Evolutionary conservation across 2,113 vertebrate genomes (phyloP).

Genomic region (Nothobranchius kuhntae): DNA sequence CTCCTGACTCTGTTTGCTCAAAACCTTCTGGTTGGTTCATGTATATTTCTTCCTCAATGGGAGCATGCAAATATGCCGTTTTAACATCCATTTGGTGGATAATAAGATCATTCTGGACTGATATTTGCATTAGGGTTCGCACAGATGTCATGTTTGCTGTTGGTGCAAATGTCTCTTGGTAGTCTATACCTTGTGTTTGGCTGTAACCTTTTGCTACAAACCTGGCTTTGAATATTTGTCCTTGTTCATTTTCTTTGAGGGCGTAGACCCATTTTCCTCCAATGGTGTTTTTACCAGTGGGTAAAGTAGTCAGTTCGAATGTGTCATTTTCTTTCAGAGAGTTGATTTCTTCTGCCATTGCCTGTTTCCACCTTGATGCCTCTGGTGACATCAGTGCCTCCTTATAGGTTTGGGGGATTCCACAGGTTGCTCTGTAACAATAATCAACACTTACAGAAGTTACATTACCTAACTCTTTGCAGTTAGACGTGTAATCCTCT

Average conservation of each 20-base stretch:
- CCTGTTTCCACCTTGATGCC: background rate
- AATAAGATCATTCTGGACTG: background rate
- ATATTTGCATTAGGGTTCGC: background rate
- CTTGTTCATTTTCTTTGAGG: background rate
- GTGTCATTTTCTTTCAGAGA: no score
- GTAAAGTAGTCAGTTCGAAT: background rate
- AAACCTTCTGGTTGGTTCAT: background rate
- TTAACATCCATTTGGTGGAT: background rate
- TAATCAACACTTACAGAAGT: background rate
- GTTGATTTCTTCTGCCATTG: background rate
- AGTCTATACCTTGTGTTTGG: conserved; percentile 2
- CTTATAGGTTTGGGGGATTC: background rate
- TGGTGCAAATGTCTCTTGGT: background rate
- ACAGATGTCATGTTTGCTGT: background rate
- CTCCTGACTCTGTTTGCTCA: no score
- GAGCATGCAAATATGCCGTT: conserved; percentile 1
- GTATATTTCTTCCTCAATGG: background rate
- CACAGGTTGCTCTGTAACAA: background rate
- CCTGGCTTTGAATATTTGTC: no score
- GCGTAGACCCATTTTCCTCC: background rate
- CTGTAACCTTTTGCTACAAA: background rate
- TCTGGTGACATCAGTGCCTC: background rate
- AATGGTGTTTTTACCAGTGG: background rate
- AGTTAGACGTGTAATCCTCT: background rate
- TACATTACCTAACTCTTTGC: background rate